A percentile compares a stretch with the other conserved stretches of the same genome.
Conservation (phyloP, 2,113 vertebrate species). For the Plecturocebus donacophilus region DNA sequence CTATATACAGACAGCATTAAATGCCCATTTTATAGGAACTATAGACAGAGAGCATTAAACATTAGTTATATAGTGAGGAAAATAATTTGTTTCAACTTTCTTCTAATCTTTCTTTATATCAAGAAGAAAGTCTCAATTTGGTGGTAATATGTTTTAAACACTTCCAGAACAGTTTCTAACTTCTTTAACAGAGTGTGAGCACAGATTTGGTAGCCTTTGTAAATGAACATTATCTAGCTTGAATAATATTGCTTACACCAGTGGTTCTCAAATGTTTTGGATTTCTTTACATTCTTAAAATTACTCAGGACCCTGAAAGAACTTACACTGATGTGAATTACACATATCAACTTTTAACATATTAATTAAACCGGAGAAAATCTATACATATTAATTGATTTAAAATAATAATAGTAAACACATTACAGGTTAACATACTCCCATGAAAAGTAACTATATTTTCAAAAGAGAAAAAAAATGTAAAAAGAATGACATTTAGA, state of each 20-base stretch:
- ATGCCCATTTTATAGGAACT: not conserved
- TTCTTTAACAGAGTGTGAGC: not conserved
- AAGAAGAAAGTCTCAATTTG: not conserved
- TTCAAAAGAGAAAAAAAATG: constrained; percentile 19
- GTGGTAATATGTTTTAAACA: not conserved
- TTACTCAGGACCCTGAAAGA: not conserved
- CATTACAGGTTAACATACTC: not conserved
- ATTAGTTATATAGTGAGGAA: not conserved
- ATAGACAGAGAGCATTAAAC: not conserved
- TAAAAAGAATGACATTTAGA: not conserved
- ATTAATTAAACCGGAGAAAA: not conserved
- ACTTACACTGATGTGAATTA: not conserved
- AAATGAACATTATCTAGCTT: not conserved
- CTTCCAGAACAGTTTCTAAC: not conserved
- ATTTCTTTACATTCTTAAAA: not conserved
- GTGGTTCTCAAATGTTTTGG: not conserved
- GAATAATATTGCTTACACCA: not conserved
- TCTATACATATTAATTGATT: not conserved
- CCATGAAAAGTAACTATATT: not conserved
- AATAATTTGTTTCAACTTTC: not conserved
- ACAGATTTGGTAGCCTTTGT: not conserved
- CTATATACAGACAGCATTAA: not conserved
- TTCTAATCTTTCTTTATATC: constrained; percentile 8
- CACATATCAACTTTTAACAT: not conserved
- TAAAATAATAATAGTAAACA: not conserved